Evolutionary conservation across 1,140 invertebrate genomes (phyloP), one percentile per base, ranked within the genome.

Genomic region (Macrosteles quadrilineatus): DNA sequence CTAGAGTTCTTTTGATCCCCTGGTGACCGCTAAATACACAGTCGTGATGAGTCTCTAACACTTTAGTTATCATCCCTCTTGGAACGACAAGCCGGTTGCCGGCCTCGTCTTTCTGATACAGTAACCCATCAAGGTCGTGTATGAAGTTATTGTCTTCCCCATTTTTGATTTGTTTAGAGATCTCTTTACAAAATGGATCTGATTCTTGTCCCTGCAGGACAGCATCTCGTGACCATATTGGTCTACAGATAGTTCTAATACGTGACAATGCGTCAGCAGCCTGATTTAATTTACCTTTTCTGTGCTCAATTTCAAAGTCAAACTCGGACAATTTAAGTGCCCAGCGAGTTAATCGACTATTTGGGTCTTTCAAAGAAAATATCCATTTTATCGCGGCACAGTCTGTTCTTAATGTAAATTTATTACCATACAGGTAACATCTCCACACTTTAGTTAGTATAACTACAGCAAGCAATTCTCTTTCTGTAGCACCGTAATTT

Each of bases 221-320:
- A 50, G 47, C 47, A 21, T 50, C 47, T 21, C 47, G 47, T 19
- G 47, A 50, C 47, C 47, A 50, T 6, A n/a, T n/a, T n/a, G n/a
- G n/a, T n/a, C n/a, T n/a, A 36, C 32, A 36, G 32, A 4, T 36
- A 36, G 32, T 36, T 36, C 32, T 36, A 14, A 36, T 36, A 4
- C 32, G 32, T 36, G 14, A 36, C 14, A 36, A 50, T 50, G 47
- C 21, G 47, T 50, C 47, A 50, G 6, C 47, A 4, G 47, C n/a
- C n/a, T 50, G 47, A 21, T 6, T 50, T 50, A 50, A 21, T 11
- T 50, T 50, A 11, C n/a, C 47, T 50, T 50, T 50, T n/a, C 47
- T 17, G 47, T 50, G 47, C 21, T 50, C n/a, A n/a, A 50, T 21
- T 50, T 50, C 47, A 50, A 50, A 50, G 47, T 50, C 47, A 50